Conservation (phyloP, 2,888 invertebrate species). For the Horisme vitalbata region DNA sequence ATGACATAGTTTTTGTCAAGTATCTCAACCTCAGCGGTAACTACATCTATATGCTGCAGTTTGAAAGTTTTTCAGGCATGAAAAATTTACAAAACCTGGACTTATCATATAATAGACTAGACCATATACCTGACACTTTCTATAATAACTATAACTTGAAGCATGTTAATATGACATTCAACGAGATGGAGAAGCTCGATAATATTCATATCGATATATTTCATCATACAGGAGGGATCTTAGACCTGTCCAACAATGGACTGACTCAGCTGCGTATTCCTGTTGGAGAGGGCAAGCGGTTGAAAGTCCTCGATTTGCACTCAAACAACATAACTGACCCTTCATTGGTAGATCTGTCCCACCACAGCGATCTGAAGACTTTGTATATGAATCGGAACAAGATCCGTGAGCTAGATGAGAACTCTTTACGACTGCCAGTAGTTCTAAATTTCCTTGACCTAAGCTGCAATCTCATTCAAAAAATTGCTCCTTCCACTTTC, state of each 20-base stretch:
- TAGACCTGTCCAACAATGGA: conserved; percentile 67
- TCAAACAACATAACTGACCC: conserved; percentile 62
- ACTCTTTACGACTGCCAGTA: conserved; percentile 54
- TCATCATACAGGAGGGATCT: conserved; percentile 59
- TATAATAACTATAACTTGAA: conserved; percentile 53
- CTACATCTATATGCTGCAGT: conserved; percentile 50
- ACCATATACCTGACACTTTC: conserved; percentile 58
- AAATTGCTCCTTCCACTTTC: conserved; percentile 61
- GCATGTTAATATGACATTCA: conserved; percentile 61
- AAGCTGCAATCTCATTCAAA: conserved; percentile 52
- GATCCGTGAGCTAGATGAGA: conserved; percentile 50
- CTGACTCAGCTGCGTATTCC: conserved; percentile 54
- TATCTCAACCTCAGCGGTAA: conserved; percentile 67
- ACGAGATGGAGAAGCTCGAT: conserved; percentile 50
- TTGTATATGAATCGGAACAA: conserved; percentile 60
- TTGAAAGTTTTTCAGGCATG: conserved; percentile 60
- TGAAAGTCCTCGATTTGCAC: conserved; percentile 51
- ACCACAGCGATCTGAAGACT: conserved; percentile 50
- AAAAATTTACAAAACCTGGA: conserved; percentile 65
- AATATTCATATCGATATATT: conserved; percentile 57
- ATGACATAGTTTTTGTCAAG: conserved; percentile 52
- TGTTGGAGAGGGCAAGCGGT: conserved; percentile 51
- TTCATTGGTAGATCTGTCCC: conserved; percentile 47
- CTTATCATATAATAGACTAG: conserved; percentile 60
- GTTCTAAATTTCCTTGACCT: conserved; percentile 54